A percentile compares a stretch with the other conserved stretches of the same genome.
Evolutionary conservation across 2,888 invertebrate species (phyloP).

Genomic region (Gibbula magus): DNA sequence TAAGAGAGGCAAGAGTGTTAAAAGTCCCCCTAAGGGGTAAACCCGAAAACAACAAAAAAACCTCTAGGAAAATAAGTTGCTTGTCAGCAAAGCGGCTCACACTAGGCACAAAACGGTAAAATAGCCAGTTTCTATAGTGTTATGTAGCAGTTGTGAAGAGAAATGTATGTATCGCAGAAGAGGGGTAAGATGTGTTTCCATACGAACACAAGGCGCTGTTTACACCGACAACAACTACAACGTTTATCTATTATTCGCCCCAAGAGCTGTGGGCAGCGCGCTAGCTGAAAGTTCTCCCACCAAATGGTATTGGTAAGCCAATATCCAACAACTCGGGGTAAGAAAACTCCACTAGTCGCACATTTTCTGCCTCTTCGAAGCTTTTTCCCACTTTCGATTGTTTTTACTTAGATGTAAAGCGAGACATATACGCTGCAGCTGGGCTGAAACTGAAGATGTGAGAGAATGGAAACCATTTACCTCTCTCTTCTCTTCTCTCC

Average conservation of each 20-base stretch:
- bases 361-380: conserved; percentile 21
- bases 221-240: conserved; percentile 6
- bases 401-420: conserved; percentile 6
- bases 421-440: not conserved
- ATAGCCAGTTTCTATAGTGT: conserved; percentile 13
- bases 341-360: conserved; percentile 18
- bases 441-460: not conserved
- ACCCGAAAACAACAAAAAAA: conserved; percentile 2
- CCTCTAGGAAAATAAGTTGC: conserved; percentile 11
- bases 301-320: conserved; percentile 15
- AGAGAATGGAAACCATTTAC: conserved; percentile 6
- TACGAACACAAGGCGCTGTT: conserved; percentile 17
- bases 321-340: conserved; percentile 5
- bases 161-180: conserved; percentile 14
- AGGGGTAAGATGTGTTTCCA: conserved; percentile 17
- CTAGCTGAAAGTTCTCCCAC: not conserved
- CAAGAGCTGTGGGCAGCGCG: conserved; percentile 8
- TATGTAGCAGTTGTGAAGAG: conserved; percentile 15
- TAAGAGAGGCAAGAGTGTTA: conserved; percentile 13
- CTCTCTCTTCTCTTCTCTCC: not conserved
- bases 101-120: conserved; percentile 17
- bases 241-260: conserved; percentile 24
- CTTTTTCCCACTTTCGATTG: conserved; percentile 23
- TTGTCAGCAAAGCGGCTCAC: conserved; percentile 4
- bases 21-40: conserved; percentile 15